phyloP scores from a whole-genome alignment of 2,888 invertebrate genomes.

The Bellardia pandia region DNA sequence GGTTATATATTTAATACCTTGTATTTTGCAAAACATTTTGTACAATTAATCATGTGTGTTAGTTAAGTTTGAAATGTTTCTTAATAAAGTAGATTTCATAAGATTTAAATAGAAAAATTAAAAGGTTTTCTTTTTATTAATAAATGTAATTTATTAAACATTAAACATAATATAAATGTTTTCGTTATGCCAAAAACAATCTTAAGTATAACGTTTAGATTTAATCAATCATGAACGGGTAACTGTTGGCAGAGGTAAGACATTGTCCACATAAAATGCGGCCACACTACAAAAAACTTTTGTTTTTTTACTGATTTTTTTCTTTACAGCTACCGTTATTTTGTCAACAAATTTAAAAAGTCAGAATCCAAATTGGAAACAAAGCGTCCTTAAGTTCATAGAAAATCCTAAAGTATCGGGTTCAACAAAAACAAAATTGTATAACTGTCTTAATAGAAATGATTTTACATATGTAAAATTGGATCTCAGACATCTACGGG shows the following conservation, averaged over 20 bases:
- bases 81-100: background rate
- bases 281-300: no score
- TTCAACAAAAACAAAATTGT: no score
- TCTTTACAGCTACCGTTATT: background rate
- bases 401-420: no score
- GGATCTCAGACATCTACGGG: no score
- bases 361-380: no score
- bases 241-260: no score
- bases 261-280: no score
- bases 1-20: background rate
- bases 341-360: no score
- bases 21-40: slow-evolving; percentile 14
- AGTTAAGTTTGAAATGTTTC: background rate
- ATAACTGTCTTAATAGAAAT: no score
- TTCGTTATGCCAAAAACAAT: background rate
- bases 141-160: background rate
- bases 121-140: background rate
- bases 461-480: no score
- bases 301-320: background rate
- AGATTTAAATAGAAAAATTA: background rate
- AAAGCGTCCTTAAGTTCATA: no score
- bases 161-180: no score
- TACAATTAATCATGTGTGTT: slow-evolving; percentile 42
- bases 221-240: background rate
- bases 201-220: background rate